phyloP scores from a whole-genome alignment of 2,888 invertebrate genomes.

The Marasmarcha lunaedactyla region DNA sequence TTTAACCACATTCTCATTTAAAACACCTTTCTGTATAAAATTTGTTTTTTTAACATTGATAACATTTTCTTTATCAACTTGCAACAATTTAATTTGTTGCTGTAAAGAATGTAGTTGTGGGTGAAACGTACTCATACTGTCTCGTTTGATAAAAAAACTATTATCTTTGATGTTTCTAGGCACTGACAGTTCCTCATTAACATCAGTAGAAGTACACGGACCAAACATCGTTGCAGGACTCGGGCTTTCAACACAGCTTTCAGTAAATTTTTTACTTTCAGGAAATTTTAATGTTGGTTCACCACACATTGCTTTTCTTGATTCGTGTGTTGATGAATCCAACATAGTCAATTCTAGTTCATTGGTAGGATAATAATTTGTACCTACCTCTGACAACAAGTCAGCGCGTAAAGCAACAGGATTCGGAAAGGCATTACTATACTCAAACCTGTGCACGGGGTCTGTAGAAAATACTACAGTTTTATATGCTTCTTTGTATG shows the following conservation, averaged over 20 bases:
- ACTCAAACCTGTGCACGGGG: constrained; percentile 42
- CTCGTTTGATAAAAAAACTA: constrained; percentile 45
- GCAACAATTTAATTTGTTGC: constrained; percentile 26
- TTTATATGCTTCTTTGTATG: constrained; percentile 20
- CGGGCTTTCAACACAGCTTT: constrained; percentile 15
- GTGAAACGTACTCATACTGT: constrained; percentile 28
- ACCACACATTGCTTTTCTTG: constrained; percentile 13
- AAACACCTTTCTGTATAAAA: constrained; percentile 3
- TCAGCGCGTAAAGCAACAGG: constrained; percentile 36
- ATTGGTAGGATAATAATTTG: constrained; percentile 35
- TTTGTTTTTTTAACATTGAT: constrained; percentile 25
- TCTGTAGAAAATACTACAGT: constrained; percentile 34
- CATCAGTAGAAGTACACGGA: background rate
- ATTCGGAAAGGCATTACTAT: constrained; percentile 43
- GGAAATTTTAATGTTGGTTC: constrained; percentile 13
- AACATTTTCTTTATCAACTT: constrained; percentile 41
- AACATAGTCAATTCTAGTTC: constrained; percentile 53
- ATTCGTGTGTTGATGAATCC: constrained; percentile 30
- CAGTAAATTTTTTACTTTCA: background rate
- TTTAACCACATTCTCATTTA: too few species aligned
- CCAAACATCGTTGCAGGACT: background rate
- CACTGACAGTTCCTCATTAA: constrained; percentile 10
- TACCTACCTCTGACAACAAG: constrained; percentile 19
- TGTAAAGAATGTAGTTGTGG: constrained; percentile 22
- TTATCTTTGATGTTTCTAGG: constrained; percentile 31